These are phyloP conservation scores for Staurois parvus DNA, from an alignment of 2,797 vertebrate species.

Conservation along the genomic window DNA sequence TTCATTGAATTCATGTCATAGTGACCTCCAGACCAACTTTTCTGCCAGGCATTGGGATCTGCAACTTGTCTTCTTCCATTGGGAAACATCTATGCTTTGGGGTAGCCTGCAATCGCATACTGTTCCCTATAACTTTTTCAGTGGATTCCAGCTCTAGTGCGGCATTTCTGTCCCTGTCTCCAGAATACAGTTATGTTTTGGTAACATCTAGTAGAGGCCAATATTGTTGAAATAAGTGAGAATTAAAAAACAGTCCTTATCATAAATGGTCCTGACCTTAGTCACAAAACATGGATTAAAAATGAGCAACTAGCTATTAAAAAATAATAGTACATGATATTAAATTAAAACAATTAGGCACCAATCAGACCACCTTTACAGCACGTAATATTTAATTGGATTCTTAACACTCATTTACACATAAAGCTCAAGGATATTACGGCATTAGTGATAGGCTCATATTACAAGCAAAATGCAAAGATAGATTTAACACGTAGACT, in stretches of 20 bases:
- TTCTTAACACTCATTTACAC: conserved; percentile 23
- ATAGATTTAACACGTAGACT: neutral
- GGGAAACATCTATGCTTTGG: no score
- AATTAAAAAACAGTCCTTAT: neutral
- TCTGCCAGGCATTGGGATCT: no score
- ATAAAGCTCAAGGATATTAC: conserved; percentile 4
- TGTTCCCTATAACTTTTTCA: no score
- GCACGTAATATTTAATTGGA: conserved; percentile 21
- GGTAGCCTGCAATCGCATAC: no score
- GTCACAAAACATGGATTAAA: neutral
- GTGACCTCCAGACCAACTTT: no score
- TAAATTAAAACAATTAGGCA: neutral
- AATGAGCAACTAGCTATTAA: neutral
- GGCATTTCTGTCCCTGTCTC: neutral
- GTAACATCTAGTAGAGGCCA: neutral
- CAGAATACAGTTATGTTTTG: neutral
- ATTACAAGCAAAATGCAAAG: neutral
- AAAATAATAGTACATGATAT: neutral
- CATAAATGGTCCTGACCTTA: neutral
- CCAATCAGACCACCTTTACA: neutral
- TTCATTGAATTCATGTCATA: no score
- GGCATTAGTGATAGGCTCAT: conserved; percentile 12
- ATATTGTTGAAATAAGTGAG: neutral
- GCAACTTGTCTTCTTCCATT: no score
- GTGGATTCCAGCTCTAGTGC: no score